Conservation (phyloP, 2,113 vertebrate genomes). For the Perccottus glenii region DNA sequence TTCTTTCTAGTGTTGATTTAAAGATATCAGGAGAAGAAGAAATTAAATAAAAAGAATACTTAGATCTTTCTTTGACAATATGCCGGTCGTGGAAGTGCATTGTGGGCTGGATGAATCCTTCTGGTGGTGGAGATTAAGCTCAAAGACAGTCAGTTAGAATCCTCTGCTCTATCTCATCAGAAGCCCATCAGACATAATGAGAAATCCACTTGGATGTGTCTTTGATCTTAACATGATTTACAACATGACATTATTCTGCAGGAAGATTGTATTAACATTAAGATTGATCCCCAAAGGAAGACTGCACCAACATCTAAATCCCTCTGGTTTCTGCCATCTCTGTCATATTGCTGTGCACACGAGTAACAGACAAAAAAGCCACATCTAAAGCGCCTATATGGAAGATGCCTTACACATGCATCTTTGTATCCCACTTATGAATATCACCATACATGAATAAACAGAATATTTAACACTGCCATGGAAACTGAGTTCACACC, state of each 20-base stretch:
- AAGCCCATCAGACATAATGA: slow-evolving; percentile 4
- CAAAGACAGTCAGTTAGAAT: background rate
- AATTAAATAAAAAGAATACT: no score
- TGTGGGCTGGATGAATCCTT: background rate
- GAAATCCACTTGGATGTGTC: background rate
- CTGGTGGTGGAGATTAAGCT: background rate
- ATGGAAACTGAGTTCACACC: slow-evolving; percentile 56
- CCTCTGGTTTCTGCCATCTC: slow-evolving; percentile 1
- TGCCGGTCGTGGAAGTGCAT: background rate
- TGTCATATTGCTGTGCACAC: slow-evolving; percentile 7
- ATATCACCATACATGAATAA: slow-evolving; percentile 26
- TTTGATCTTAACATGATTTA: slow-evolving; percentile 19
- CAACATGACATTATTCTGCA: background rate
- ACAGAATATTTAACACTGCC: slow-evolving; percentile 38
- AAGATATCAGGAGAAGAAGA: no score
- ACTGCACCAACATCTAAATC: slow-evolving; percentile 8
- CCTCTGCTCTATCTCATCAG: background rate
- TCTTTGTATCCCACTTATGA: slow-evolving; percentile 28
- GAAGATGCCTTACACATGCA: slow-evolving; percentile 4
- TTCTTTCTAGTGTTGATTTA: no score
- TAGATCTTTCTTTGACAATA: no score
- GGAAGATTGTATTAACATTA: background rate
- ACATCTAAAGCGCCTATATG: slow-evolving; percentile 13
- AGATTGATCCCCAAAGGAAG: slow-evolving; percentile 4
- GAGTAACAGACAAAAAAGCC: background rate